A percentile compares a stretch with the other conserved stretches of the same genome.
These are phyloP conservation scores for Chymomyza fuscimana DNA, from an alignment of 2,888 invertebrate genomes.

Conservation along the genomic window DNA sequence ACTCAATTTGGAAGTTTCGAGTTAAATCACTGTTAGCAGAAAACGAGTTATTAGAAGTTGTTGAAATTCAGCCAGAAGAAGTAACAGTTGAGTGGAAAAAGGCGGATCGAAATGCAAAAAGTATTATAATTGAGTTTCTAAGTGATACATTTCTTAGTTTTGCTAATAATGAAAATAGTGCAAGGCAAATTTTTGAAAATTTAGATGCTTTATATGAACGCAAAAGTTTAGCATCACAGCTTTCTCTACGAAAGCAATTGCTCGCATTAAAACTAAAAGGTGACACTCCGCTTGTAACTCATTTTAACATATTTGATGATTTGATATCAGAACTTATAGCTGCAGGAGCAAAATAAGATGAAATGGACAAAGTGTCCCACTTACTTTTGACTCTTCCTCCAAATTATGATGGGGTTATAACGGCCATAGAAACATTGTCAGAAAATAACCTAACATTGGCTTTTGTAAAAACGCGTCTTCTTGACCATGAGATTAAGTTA, in stretches of 20 bases:
- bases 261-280: conserved; percentile 3
- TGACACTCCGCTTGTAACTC: conserved; percentile 6
- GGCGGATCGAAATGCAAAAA: conserved; percentile 12
- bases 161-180: too few relatives aligned
- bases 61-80: neutral
- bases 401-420: conserved; percentile 21
- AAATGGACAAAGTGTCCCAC: conserved; percentile 25
- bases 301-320: conserved; percentile 24
- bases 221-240: conserved; percentile 12
- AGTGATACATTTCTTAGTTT: too few relatives aligned
- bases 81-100: conserved; percentile 13
- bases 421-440: conserved; percentile 23
- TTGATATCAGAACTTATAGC: conserved; percentile 18
- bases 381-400: conserved; percentile 23
- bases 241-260: conserved; percentile 11
- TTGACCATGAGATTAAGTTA: too few relatives aligned
- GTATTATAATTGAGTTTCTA: too few relatives aligned
- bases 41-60: neutral
- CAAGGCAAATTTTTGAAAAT: too few relatives aligned
- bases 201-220: too few relatives aligned
- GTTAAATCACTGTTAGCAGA: too few relatives aligned
- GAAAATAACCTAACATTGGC: too few relatives aligned
- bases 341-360: too few relatives aligned
- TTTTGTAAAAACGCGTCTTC: too few relatives aligned
- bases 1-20: conserved; percentile 11